Base-by-base conservation (phyloP, 2,113 vertebrate species). In the Xiphophorus maculatus region DNA sequence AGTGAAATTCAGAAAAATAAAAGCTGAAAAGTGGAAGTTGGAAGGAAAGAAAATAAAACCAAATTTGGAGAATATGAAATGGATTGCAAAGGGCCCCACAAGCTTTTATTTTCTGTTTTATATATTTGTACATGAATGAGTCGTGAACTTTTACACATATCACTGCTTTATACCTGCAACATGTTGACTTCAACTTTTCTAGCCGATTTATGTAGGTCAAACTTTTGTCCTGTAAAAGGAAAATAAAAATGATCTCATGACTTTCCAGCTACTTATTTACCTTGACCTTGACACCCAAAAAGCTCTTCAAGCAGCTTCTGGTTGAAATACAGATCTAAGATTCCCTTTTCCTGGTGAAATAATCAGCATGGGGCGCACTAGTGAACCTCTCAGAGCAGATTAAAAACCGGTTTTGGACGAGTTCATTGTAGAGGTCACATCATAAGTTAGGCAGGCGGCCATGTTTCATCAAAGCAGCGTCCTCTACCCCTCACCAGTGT, bases 401-500 rank as follows among this genome's bases (percentile, higher is more conserved):
- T 85, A 79, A 74, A 84, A 61, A 74, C 81, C 22, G 68, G 37
- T 42, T 79, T 54, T 71, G 69, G 51, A 44, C 32, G 17, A 48
- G 44, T 19, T 48, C 44, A 33, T 85, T 67, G 70, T 40, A 69
- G 74, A 89, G 87, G 85, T 89, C 86, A 87, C 74, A 62, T 80
- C 54, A 32, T 80, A 74, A 82, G 83, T 74, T 87, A 75, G 88
- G 84, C 87, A 77, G 28, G 64, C 70, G n/a, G 33, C 82, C 84
- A 85, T 63, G 9, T 63, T 71, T 62, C 71, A 85, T 91, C 89
- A 90, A 92, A 87, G 87, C 78, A 0, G 15, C 48, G 76, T 85
- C 73, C 58, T 78, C 64, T 64, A 37, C 28, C 69, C 51, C 67
- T 84, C 68, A 9, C 75, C 78, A 79, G 64, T 35, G 66, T 67